A percentile compares a stretch with the other conserved stretches of the same genome.
Conservation (phyloP, 2,797 vertebrate species). For the Strix occidentalis region DNA sequence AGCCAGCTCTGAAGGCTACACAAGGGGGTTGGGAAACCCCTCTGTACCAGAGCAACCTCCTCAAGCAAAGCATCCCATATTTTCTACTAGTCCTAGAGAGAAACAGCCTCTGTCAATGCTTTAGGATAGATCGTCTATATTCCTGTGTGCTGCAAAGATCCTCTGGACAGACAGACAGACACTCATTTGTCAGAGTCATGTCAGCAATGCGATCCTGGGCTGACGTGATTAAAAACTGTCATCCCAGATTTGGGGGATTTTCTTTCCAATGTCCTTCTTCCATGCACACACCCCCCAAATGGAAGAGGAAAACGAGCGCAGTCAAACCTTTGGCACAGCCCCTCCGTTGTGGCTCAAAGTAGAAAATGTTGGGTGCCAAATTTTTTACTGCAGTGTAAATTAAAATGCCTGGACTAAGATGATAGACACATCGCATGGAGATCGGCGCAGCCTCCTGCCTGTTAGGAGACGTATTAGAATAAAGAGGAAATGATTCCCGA, state of each 20-base stretch:
- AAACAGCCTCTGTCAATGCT: background rate
- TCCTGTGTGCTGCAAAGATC: background rate
- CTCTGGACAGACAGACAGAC: conserved; percentile 4
- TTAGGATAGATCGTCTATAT: background rate
- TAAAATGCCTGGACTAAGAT: conserved; percentile 65
- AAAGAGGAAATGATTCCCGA: background rate
- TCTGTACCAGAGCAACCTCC: background rate
- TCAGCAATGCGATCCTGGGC: background rate
- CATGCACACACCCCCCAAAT: background rate
- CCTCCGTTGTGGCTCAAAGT: background rate
- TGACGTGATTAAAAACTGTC: background rate
- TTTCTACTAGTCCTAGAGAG: background rate
- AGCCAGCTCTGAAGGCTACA: background rate
- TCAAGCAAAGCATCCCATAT: background rate
- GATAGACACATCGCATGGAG: conserved; percentile 49
- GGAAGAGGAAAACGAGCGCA: background rate
- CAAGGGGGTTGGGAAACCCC: background rate
- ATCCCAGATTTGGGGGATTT: background rate
- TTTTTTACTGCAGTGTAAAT: conserved; percentile 75
- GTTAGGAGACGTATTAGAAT: background rate
- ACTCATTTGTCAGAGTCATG: background rate
- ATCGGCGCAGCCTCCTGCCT: conserved; percentile 30
- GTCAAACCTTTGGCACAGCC: conserved; percentile 37
- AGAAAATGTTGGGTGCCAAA: conserved; percentile 48
- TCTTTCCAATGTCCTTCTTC: background rate